phyloP scores from a whole-genome alignment of 2,113 vertebrate genomes.

The Psophia crepitans region DNA sequence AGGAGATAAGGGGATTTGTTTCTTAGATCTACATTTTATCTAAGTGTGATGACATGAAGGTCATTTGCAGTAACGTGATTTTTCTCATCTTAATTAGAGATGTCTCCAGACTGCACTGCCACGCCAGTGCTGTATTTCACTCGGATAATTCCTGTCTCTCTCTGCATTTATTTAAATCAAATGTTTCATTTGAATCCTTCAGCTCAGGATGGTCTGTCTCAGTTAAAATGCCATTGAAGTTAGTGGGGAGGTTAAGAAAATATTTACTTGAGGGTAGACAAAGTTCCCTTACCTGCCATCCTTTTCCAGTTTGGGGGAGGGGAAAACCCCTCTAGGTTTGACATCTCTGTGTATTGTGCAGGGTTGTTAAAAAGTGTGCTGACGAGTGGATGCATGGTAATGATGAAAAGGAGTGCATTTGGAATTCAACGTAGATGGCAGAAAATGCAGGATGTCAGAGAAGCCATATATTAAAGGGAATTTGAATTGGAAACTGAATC shows the following conservation, averaged over 20 bases:
- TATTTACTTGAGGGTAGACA: slow-evolving; percentile 70
- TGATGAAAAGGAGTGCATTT: slow-evolving; percentile 73
- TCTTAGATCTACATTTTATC: not conserved
- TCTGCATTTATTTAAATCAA: slow-evolving; percentile 19
- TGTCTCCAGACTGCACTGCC: not conserved
- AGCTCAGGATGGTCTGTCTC: not conserved
- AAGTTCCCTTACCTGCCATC: slow-evolving; percentile 61
- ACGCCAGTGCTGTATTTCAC: not conserved
- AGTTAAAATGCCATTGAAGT: slow-evolving; percentile 42
- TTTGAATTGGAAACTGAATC: slow-evolving; percentile 82
- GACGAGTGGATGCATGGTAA: slow-evolving; percentile 64
- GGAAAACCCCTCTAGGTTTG: slow-evolving; percentile 44
- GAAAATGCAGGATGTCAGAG: slow-evolving; percentile 75
- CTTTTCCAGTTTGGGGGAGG: slow-evolving; percentile 36
- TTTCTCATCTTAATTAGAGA: slow-evolving; percentile 3
- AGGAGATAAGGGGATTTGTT: not conserved
- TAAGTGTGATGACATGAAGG: not conserved
- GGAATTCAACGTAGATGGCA: slow-evolving; percentile 71
- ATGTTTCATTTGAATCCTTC: not conserved
- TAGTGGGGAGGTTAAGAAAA: slow-evolving; percentile 44
- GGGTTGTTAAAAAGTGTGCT: slow-evolving; percentile 64
- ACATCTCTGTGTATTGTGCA: slow-evolving; percentile 63
- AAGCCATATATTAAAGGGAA: slow-evolving; percentile 79
- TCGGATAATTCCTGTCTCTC: not conserved
- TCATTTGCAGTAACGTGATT: not conserved